Percentiles rank a stretch among this genome's conserved stretches.
Evolutionary conservation across 2,888 invertebrate species (phyloP).

Genomic region (Parnassius smintheus): DNA sequence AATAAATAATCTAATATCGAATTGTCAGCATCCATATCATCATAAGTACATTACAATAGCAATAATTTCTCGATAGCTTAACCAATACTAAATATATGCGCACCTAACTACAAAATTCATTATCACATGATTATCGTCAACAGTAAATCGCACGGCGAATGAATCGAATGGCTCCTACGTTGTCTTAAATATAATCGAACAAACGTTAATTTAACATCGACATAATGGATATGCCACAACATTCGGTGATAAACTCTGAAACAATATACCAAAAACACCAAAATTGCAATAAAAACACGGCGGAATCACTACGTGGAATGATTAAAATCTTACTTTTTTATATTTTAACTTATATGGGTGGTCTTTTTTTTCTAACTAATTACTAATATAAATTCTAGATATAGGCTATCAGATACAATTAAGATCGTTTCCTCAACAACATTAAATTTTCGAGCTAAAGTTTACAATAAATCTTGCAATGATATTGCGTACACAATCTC

Average conservation of each 20-base stretch:
- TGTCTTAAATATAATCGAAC: slow-evolving; percentile 21
- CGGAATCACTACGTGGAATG: slow-evolving; percentile 19
- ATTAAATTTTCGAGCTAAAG: background rate
- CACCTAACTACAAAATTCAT: slow-evolving; percentile 26
- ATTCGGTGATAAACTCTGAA: slow-evolving; percentile 11
- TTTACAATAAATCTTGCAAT: too few species aligned
- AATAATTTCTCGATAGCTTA: slow-evolving; percentile 26
- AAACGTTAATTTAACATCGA: slow-evolving; percentile 22
- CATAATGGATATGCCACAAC: slow-evolving; percentile 1
- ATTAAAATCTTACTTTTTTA: slow-evolving; percentile 1
- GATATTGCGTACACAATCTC: too few species aligned
- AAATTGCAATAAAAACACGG: slow-evolving; percentile 1
- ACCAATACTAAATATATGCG: slow-evolving; percentile 22
- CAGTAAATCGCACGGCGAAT: background rate
- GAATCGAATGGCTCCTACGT: slow-evolving; percentile 7
- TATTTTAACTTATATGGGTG: slow-evolving; percentile 18
- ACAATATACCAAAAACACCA: slow-evolving; percentile 24
- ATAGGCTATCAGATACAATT: background rate
- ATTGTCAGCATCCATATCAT: slow-evolving; percentile 47
- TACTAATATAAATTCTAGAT: slow-evolving; percentile 14
- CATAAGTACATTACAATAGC: slow-evolving; percentile 54
- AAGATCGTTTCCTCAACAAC: background rate
- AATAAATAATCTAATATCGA: slow-evolving; percentile 35
- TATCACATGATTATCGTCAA: slow-evolving; percentile 25
- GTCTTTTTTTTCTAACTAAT: slow-evolving; percentile 17